Conservation (phyloP, 2,797 vertebrate genomes). For the Xiphorhynchus erythropygius region DNA sequence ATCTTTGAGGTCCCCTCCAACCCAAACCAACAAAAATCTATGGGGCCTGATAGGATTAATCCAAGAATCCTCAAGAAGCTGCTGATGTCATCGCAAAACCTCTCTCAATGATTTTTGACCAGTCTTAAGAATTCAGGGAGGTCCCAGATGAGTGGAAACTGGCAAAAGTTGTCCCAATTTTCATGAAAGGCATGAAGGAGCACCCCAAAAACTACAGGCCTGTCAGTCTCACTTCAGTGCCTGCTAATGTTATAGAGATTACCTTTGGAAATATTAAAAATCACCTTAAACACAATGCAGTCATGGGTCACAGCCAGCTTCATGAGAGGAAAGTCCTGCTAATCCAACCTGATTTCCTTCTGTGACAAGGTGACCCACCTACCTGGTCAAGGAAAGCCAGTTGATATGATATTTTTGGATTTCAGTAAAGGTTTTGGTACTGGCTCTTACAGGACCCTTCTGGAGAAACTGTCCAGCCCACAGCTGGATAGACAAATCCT, state of each 20-base stretch:
- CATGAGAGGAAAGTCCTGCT: neutral
- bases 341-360: neutral
- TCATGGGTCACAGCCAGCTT: neutral
- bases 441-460: neutral
- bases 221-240: neutral
- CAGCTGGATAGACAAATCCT: neutral
- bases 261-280: neutral
- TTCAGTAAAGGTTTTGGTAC: neutral
- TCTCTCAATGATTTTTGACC: neutral
- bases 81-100: neutral
- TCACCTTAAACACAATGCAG: neutral
- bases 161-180: neutral
- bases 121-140: neutral
- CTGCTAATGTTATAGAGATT: neutral
- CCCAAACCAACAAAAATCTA: neutral
- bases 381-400: neutral
- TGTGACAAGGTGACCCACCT: neutral
- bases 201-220: neutral
- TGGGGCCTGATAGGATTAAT: neutral
- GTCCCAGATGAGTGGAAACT: neutral
- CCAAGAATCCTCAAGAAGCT: neutral
- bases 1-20: neutral
- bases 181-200: neutral
- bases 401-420: neutral
- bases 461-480: neutral